Conservation (phyloP, 1,140 invertebrate species). For the Pachypsylla venusta region DNA sequence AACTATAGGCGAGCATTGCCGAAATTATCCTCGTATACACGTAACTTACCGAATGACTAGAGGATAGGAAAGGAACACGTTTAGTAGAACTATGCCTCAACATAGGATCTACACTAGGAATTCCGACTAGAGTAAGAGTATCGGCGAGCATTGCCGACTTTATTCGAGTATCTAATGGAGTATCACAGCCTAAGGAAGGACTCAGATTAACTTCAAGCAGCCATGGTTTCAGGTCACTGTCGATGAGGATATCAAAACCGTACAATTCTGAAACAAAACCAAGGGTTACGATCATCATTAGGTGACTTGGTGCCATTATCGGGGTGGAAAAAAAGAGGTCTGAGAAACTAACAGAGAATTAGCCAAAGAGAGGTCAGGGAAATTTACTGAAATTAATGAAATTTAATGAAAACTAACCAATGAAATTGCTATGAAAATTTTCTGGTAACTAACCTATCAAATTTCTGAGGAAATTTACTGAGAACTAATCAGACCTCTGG, state of each 20-base stretch:
- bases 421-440: too few species aligned
- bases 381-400: too few species aligned
- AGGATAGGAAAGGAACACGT: not conserved
- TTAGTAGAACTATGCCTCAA: conserved; percentile 24
- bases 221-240: conserved; percentile 84
- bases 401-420: too few species aligned
- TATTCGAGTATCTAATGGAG: conserved; percentile 76
- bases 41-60: conserved; percentile 1
- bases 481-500: too few species aligned
- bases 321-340: not conserved
- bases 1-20: conserved; percentile 76
- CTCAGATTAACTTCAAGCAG: conserved; percentile 84
- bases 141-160: conserved; percentile 84
- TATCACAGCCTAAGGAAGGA: conserved; percentile 84
- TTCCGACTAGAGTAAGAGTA: conserved; percentile 74
- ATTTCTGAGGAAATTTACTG: too few species aligned
- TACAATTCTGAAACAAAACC: conserved; percentile 61
- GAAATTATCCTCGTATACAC: conserved; percentile 87
- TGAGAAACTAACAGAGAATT: too few species aligned
- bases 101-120: conserved; percentile 59
- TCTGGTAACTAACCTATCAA: too few species aligned
- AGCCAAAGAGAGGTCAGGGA: too few species aligned
- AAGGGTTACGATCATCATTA: not conserved
- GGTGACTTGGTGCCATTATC: not conserved
- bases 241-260: conserved; percentile 90